phyloP scores from a whole-genome alignment of 1,140 invertebrate genomes.

The Plutomurus gul region DNA sequence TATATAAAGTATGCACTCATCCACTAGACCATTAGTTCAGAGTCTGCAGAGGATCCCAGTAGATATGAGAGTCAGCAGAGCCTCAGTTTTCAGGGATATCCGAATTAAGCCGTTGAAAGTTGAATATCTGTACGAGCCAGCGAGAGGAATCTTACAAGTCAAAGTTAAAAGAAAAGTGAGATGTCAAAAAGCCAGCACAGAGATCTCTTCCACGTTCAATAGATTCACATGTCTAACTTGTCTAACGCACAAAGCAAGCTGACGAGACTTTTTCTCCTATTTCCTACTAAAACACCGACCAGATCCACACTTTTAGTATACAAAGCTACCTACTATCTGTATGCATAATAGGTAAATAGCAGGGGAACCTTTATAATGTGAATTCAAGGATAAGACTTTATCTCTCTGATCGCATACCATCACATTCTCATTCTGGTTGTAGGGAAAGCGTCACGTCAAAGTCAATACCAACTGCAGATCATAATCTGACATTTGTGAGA shows the following conservation, averaged over 20 bases:
- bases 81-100: background rate
- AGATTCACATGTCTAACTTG: conserved; percentile 2
- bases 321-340: too few relatives aligned
- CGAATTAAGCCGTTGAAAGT: background rate
- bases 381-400: too few relatives aligned
- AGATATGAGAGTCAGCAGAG: background rate
- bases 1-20: too few relatives aligned
- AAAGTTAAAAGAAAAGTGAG: conserved; percentile 13
- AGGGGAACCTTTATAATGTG: too few relatives aligned
- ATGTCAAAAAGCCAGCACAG: conserved; percentile 7
- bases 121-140: background rate
- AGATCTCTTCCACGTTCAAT: conserved; percentile 23
- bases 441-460: background rate
- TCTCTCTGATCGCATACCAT: too few relatives aligned
- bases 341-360: too few relatives aligned
- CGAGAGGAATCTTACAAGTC: background rate
- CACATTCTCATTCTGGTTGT: background rate
- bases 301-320: too few relatives aligned
- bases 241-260: background rate
- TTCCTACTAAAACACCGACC: background rate
- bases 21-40: background rate
- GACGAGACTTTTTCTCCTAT: background rate
- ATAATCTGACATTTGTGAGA: conserved; percentile 30
- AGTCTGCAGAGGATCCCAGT: background rate
- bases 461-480: conserved; percentile 2